A percentile compares a stretch with the other conserved stretches of the same genome.
These are phyloP conservation scores for Rallus limicola DNA, from an alignment of 2,113 vertebrate species.

Conservation along the genomic window DNA sequence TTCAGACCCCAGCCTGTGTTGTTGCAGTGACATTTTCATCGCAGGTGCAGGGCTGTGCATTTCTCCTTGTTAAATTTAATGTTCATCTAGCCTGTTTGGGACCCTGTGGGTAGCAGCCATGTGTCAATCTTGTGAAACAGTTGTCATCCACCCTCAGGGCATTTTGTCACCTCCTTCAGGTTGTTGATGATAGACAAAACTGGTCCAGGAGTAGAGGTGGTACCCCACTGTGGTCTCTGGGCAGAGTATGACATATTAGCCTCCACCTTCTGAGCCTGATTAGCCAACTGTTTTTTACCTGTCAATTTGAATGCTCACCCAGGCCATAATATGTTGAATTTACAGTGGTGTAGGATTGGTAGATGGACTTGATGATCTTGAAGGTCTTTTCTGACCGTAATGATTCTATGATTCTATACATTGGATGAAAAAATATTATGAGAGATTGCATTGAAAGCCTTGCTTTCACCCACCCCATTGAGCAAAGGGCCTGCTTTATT, in stretches of 20 bases:
- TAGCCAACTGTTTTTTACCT: background rate
- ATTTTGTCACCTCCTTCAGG: background rate
- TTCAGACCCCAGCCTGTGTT: background rate
- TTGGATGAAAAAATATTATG: background rate
- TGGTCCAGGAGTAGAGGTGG: background rate
- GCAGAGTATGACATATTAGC: background rate
- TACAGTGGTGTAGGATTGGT: no score
- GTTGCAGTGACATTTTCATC: background rate
- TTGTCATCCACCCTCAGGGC: accelerated
- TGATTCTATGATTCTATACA: background rate
- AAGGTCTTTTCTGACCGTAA: no score
- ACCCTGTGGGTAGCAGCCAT: background rate
- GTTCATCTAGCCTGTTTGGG: background rate
- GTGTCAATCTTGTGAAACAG: background rate
- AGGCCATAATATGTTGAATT: background rate
- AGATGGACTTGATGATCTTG: no score
- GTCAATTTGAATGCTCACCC: accelerated
- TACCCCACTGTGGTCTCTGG: background rate
- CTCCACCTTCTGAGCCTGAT: background rate
- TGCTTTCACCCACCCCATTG: background rate
- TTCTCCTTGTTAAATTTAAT: background rate
- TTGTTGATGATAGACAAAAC: no score
- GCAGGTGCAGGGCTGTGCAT: background rate
- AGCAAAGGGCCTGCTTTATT: background rate
- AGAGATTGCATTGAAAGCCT: background rate